Evolutionary conservation across 2,888 invertebrate genomes (phyloP), one percentile per base, ranked within the genome.

Genomic region (Noctua janthina): DNA sequence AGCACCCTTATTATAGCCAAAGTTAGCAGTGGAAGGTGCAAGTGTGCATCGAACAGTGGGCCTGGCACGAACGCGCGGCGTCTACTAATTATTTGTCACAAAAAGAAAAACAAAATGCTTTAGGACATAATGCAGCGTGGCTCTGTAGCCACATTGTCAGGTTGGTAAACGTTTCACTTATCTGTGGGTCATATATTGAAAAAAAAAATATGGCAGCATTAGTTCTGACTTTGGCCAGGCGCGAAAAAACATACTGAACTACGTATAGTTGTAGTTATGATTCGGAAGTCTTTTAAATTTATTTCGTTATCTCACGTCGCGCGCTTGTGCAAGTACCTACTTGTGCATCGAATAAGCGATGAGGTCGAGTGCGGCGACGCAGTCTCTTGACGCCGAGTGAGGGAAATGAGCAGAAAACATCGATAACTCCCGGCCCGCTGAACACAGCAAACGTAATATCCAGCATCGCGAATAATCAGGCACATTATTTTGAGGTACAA

Each of bases 381-480:
- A 87, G 84, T 81, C 87, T 87, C 85, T 90, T 85, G 83, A 84
- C 85, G 79, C 64, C 73, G 49, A 77, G 75, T 68, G 83, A 74
- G 82, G 80, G 78, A 88, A 89, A 89, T 89, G 88, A 82, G 85
- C 87, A 87, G 89, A 87, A 90, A 89, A 87, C 78, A 85, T 84
- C 82, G 83, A 91, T 91, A 88, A 78, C 76, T 79, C 71, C 84
- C 75, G 73, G 59, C 73, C 70, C 81, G 75, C 35, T 85, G 85
- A 81, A 76, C 82, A 79, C 72, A 70, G 67, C 67, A 80, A 79
- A 74, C 51, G 67, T 77, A 68, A 83, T 74, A 68, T 54, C 11
- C n/a, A 83, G 68, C 29, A 51, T 62, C 23, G n/a, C 35, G 10
- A 39, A 49, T 20, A 82, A 6, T 15, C 54, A n/a, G 51, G 43